These are phyloP conservation scores for Vidua chalybeata DNA, from an alignment of 2,113 vertebrate genomes.

Conservation along the genomic window DNA sequence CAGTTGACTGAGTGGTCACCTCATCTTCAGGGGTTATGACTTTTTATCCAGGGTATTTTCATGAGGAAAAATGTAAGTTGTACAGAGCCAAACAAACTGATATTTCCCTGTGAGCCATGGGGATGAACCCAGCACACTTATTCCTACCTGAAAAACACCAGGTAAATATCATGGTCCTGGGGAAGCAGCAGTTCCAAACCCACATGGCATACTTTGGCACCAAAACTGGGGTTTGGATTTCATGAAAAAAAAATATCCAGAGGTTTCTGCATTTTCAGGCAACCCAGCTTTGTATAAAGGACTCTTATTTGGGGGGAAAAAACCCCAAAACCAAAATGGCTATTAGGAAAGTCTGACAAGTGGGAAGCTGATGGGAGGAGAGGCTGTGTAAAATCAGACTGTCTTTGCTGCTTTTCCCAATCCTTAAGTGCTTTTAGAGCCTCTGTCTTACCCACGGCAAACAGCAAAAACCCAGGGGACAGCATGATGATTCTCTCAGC, in stretches of 20 bases:
- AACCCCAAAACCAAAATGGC: background rate
- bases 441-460: background rate
- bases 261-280: background rate
- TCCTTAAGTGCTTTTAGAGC: background rate
- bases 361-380: background rate
- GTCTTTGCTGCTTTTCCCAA: background rate
- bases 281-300: background rate
- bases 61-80: background rate
- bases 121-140: background rate
- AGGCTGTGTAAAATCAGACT: background rate
- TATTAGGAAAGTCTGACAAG: background rate
- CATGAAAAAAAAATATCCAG: background rate
- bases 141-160: background rate
- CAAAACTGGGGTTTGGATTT: background rate
- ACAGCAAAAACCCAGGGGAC: background rate
- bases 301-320: accelerated
- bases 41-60: background rate
- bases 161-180: background rate
- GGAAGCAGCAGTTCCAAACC: background rate
- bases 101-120: background rate
- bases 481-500: background rate
- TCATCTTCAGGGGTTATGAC: background rate
- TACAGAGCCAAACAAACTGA: background rate
- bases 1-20: background rate
- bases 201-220: background rate